Conservation (phyloP, 2,797 vertebrate genomes). For the Mico argentatus region DNA sequence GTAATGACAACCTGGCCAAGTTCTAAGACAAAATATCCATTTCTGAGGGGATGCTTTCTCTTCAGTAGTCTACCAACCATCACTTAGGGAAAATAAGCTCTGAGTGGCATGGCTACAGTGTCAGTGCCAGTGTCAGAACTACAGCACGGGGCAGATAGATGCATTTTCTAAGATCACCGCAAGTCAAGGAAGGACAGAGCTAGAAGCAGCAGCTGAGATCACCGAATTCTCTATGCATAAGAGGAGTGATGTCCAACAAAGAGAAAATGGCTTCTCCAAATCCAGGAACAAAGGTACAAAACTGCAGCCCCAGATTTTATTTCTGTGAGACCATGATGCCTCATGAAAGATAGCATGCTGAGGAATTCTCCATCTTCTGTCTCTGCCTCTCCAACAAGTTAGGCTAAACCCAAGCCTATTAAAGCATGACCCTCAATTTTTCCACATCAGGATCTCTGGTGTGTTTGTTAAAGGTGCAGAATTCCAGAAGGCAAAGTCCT, state of each 20-base stretch:
- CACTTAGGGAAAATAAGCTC: rapidly evolving
- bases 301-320: too few relatives aligned
- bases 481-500: background rate
- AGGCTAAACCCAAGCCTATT: background rate
- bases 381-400: background rate
- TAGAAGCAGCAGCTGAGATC: background rate
- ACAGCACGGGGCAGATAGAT: background rate
- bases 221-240: too few relatives aligned
- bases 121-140: background rate
- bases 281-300: background rate
- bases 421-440: background rate
- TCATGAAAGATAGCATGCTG: rapidly evolving
- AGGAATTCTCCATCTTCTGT: background rate
- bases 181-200: background rate
- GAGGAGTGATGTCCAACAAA: background rate
- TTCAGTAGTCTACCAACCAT: background rate
- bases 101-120: rapidly evolving
- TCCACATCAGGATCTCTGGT: too few relatives aligned
- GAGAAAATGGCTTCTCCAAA: background rate
- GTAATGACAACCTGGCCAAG: background rate
- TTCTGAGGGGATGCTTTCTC: background rate
- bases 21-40: background rate
- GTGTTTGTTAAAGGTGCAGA: background rate
- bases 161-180: rapidly evolving
- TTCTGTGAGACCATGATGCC: background rate